Conservation (phyloP, 2,797 vertebrate species). For the Leontocebus nigricollis region DNA sequence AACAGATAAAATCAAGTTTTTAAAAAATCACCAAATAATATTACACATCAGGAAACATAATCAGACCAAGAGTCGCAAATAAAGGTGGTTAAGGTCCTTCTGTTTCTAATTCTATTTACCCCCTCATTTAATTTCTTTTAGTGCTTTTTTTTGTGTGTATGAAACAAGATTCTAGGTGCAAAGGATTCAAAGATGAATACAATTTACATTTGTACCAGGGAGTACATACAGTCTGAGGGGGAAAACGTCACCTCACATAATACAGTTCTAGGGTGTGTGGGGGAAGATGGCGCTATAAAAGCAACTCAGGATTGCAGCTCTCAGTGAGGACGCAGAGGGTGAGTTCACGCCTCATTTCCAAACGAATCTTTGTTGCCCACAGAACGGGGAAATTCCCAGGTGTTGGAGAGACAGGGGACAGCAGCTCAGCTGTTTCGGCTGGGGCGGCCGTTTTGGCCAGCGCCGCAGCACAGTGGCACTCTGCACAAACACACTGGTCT, state of each 20-base stretch:
- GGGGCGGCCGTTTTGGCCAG: too few relatives aligned
- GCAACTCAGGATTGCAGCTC: too few relatives aligned
- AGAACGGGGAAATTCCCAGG: too few relatives aligned
- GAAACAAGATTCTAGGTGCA: not conserved
- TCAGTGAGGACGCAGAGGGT: too few relatives aligned
- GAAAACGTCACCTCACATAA: too few relatives aligned
- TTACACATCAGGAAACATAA: not conserved
- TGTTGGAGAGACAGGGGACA: too few relatives aligned
- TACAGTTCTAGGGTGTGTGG: accelerated
- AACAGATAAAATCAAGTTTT: not conserved
- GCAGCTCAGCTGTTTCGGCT: too few relatives aligned
- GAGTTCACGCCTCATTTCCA: too few relatives aligned
- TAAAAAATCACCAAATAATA: not conserved
- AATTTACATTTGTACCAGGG: not conserved
- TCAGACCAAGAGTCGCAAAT: not conserved
- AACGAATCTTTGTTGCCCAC: too few relatives aligned
- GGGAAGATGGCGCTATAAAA: too few relatives aligned
- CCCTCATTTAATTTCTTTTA: not conserved
- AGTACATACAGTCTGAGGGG: not conserved
- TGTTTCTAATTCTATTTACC: not conserved
- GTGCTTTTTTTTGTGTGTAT: not conserved
- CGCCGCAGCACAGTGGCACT: too few relatives aligned
- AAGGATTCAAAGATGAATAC: not conserved
- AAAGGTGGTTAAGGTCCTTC: not conserved
- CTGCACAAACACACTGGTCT: too few relatives aligned